These are phyloP conservation scores for Meriones psammophilus DNA, from an alignment of 2,797 vertebrate species.

Conservation along the genomic window DNA sequence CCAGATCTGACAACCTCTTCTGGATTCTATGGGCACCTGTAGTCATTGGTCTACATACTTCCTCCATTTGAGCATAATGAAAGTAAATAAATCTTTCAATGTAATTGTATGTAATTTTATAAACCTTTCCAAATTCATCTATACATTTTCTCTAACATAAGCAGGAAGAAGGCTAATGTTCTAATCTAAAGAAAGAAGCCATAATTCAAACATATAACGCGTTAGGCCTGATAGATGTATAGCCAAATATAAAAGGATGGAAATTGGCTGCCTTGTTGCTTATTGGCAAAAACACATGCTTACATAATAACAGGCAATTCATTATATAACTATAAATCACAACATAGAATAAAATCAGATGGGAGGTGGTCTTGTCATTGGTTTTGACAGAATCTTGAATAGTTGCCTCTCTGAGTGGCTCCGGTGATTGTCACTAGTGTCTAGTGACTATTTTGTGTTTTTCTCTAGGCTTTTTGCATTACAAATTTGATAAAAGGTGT, in stretches of 20 bases:
- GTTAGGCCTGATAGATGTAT: constrained; percentile 2
- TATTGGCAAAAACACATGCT: not conserved
- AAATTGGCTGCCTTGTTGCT: not conserved
- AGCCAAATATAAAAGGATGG: not conserved
- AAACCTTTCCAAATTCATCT: not conserved
- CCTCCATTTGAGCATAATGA: not conserved
- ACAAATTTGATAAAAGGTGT: not conserved
- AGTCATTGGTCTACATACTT: not conserved
- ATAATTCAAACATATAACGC: not conserved
- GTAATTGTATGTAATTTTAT: not conserved
- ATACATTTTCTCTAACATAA: not conserved
- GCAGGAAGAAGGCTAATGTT: not conserved
- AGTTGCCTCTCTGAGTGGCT: not conserved
- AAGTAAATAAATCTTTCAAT: not conserved
- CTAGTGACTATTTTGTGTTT: not conserved
- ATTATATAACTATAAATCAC: not conserved
- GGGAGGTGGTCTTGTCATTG: not conserved
- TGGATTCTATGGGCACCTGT: not conserved
- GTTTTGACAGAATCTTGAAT: constrained; percentile 14
- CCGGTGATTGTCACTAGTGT: not conserved
- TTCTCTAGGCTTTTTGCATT: not conserved
- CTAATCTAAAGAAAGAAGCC: not conserved
- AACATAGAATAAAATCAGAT: constrained; percentile 6
- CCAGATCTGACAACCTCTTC: not conserved
- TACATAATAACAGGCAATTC: not conserved